Percentiles rank a stretch among this genome's conserved stretches.
Evolutionary conservation across 2,113 vertebrate genomes (phyloP).

Genomic region (Meriones unguiculatus): DNA sequence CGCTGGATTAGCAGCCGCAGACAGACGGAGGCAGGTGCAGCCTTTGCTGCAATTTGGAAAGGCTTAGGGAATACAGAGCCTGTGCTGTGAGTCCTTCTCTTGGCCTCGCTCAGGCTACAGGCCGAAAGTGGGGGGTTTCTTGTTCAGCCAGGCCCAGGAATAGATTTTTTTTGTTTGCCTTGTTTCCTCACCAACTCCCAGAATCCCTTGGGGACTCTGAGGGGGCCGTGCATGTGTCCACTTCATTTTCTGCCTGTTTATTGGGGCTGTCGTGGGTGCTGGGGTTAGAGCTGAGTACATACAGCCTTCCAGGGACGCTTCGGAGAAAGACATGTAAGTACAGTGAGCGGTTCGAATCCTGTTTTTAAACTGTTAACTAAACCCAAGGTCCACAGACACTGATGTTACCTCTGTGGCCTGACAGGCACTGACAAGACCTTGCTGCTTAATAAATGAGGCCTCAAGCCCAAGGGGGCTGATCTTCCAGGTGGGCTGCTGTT

Average conservation of each 20-base stretch:
- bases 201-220: background rate
- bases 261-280: background rate
- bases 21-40: slow-evolving; percentile 75
- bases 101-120: slow-evolving; percentile 48
- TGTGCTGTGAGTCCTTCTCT: slow-evolving; percentile 62
- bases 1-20: slow-evolving; percentile 70
- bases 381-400: background rate
- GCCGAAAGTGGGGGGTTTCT: slow-evolving; percentile 66
- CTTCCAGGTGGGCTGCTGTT: background rate
- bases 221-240: background rate
- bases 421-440: background rate
- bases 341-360: background rate
- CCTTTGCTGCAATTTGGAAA: slow-evolving; percentile 65
- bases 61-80: slow-evolving; percentile 68
- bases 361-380: background rate
- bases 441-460: background rate
- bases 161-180: background rate
- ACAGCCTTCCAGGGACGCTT: background rate
- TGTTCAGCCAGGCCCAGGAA: slow-evolving; percentile 39
- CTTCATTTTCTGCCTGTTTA: background rate
- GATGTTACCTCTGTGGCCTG: background rate
- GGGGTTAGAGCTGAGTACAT: background rate
- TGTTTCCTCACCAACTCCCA: background rate
- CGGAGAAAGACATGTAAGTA: background rate
- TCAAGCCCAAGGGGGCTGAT: background rate